These are phyloP conservation scores for Apis cerana DNA, from an alignment of 1,140 invertebrate species.

Conservation along the genomic window DNA sequence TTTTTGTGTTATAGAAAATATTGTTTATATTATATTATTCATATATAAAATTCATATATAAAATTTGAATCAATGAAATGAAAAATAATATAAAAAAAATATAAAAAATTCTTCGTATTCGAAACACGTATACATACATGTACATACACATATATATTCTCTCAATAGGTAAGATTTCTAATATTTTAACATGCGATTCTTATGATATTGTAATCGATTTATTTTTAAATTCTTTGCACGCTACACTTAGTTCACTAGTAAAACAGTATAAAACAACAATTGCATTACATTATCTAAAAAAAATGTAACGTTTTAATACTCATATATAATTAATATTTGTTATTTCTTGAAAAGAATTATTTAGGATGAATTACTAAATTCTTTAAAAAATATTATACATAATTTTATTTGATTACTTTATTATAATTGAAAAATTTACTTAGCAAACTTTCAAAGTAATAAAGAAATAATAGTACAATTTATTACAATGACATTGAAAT, in stretches of 20 bases:
- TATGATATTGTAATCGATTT: slow-evolving; percentile 12
- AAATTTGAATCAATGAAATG: background rate
- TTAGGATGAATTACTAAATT: no score
- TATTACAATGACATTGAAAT: background rate
- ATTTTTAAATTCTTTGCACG: slow-evolving; percentile 21
- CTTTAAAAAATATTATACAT: no score
- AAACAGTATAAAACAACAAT: background rate
- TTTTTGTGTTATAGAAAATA: no score
- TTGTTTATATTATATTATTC: no score
- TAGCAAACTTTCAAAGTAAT: no score
- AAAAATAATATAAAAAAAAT: background rate
- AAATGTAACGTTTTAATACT: background rate
- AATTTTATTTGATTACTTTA: no score
- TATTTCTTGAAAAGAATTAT: no score
- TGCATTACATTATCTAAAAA: background rate
- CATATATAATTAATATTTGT: background rate
- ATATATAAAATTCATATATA: background rate
- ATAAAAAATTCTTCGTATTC: background rate
- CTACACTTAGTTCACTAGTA: background rate
- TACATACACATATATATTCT: no score
- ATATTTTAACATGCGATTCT: background rate
- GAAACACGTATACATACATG: no score
- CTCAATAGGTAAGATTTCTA: background rate
- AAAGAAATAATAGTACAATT: no score
- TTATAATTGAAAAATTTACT: no score